phyloP scores from a whole-genome alignment of 2,113 vertebrate species.

The Bubo blakistoni region DNA sequence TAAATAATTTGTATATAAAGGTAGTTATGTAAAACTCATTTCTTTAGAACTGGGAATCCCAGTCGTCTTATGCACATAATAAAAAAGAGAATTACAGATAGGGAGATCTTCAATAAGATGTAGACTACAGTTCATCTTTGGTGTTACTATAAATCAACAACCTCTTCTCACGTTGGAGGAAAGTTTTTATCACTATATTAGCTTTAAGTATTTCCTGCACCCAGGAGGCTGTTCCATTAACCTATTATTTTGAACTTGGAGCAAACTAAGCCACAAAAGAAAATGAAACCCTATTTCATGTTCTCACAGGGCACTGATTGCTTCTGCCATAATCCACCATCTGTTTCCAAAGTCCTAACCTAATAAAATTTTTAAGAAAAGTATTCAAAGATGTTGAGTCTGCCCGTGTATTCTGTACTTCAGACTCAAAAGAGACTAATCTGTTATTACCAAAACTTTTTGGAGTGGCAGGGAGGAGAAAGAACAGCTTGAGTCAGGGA shows the following conservation, averaged over 20 bases:
- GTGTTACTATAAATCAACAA: background rate
- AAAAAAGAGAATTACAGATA: background rate
- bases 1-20: background rate
- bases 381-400: background rate
- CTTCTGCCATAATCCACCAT: background rate
- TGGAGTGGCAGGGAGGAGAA: background rate
- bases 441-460: background rate
- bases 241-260: background rate
- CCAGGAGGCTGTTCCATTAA: background rate
- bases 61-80: background rate
- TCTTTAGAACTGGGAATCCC: background rate
- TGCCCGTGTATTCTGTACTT: background rate
- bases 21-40: background rate
- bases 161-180: background rate
- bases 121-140: background rate
- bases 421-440: background rate
- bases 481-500: background rate
- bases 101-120: background rate
- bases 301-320: background rate
- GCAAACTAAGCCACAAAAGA: background rate
- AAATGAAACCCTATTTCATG: background rate
- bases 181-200: background rate
- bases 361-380: background rate
- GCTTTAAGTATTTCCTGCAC: background rate
- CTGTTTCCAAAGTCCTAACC: background rate